Conservation (phyloP, 2,113 vertebrate genomes). For the Dicaeum eximium region DNA sequence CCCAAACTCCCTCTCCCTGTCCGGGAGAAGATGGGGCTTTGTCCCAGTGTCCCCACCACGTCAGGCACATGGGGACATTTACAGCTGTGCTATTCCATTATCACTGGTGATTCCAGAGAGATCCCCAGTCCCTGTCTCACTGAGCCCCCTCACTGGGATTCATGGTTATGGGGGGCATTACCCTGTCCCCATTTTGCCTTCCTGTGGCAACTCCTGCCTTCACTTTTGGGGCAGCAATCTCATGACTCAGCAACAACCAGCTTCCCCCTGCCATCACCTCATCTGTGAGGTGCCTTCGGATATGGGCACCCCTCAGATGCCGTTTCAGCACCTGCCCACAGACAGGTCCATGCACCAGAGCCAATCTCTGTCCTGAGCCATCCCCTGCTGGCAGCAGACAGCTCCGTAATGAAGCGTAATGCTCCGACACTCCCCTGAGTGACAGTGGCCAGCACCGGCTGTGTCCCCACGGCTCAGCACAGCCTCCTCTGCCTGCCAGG, state of each 20-base stretch:
- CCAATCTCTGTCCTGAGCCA: conserved; percentile 16
- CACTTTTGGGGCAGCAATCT: neutral
- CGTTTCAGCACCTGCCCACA: neutral
- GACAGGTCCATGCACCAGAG: neutral
- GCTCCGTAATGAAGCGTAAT: conserved; percentile 63
- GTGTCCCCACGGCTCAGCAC: neutral
- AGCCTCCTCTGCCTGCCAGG: neutral
- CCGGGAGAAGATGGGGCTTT: accelerated
- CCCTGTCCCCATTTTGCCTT: neutral
- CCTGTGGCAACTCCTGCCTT: neutral
- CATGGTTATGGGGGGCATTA: accelerated
- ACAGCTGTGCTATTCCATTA: neutral
- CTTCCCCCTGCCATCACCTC: neutral
- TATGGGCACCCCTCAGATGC: accelerated
- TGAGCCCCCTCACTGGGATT: accelerated
- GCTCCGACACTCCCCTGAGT: conserved; percentile 47
- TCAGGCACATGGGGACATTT: neutral
- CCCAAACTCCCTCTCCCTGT: neutral
- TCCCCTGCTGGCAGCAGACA: conserved; percentile 61
- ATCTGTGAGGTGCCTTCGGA: too few species aligned
- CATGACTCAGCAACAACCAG: neutral
- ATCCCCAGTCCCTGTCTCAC: neutral
- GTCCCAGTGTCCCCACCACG: accelerated
- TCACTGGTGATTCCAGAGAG: neutral
- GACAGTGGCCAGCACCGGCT: conserved; percentile 16